These are phyloP conservation scores for Darevskia nairensis DNA, from an alignment of 2,797 vertebrate genomes.

Conservation along the genomic window DNA sequence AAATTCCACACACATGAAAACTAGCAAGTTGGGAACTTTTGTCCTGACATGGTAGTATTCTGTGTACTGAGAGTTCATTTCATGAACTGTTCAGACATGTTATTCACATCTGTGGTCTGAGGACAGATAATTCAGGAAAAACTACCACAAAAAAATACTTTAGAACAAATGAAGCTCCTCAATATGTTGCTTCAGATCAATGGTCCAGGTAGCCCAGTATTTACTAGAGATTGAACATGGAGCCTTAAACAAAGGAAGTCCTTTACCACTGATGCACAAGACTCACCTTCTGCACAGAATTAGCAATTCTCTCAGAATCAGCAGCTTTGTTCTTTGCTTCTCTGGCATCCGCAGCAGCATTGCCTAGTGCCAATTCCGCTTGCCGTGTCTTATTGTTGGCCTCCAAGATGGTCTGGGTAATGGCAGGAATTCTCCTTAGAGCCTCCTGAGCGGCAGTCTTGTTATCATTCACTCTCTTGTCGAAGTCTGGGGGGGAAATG, in stretches of 20 bases:
- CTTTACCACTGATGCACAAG: rapidly evolving
- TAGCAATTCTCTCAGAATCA: conserved; percentile 89
- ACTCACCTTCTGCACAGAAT: conserved; percentile 88
- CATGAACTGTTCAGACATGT: background rate
- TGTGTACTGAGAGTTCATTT: background rate
- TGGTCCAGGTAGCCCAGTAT: background rate
- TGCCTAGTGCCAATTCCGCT: conserved; percentile 88
- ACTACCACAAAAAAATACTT: background rate
- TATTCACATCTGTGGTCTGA: background rate
- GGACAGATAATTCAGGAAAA: background rate
- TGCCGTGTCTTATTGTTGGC: conserved; percentile 91
- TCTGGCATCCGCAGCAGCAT: conserved; percentile 85
- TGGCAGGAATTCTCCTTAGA: conserved; percentile 88
- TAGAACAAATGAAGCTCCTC: background rate
- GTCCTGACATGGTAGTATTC: background rate
- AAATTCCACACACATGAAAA: background rate
- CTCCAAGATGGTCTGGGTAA: conserved; percentile 88
- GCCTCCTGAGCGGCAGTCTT: conserved; percentile 96
- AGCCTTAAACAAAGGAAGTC: background rate
- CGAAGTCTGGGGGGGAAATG: conserved; percentile 85
- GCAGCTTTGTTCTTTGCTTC: conserved; percentile 92
- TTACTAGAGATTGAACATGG: background rate
- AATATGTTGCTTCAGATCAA: background rate
- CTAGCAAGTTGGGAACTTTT: background rate
- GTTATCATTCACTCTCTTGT: conserved; percentile 94